phyloP scores from a whole-genome alignment of 2,797 vertebrate genomes.

The Cephalopachus bancanus region DNA sequence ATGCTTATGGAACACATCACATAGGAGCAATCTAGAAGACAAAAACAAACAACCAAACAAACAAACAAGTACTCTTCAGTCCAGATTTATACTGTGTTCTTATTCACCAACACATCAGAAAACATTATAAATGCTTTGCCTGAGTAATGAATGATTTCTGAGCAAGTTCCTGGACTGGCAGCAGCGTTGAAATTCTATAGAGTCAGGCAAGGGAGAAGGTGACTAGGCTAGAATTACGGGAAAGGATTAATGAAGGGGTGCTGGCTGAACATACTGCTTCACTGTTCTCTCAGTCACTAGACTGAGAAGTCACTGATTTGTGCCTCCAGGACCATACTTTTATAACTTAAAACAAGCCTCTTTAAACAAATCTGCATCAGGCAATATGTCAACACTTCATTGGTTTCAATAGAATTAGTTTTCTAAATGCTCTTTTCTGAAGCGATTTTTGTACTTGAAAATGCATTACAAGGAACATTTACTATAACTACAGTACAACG shows the following conservation, averaged over 20 bases:
- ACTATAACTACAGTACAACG: slow-evolving; percentile 86
- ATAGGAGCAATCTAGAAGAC: slow-evolving; percentile 84
- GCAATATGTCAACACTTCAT: slow-evolving; percentile 91
- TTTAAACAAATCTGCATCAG: slow-evolving; percentile 90
- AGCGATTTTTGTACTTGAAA: slow-evolving; percentile 91
- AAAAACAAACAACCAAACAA: slow-evolving; percentile 66
- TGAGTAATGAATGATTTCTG: slow-evolving; percentile 89
- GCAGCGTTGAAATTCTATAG: slow-evolving; percentile 90
- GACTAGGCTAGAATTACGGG: slow-evolving; percentile 89
- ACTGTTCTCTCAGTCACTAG: slow-evolving; percentile 88
- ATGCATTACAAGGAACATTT: slow-evolving; percentile 91
- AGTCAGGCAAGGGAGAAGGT: slow-evolving; percentile 87
- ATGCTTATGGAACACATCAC: slow-evolving; percentile 75
- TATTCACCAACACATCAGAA: slow-evolving; percentile 88
- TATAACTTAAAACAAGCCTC: slow-evolving; percentile 89
- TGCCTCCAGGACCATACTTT: slow-evolving; percentile 87
- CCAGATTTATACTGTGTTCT: slow-evolving; percentile 86
- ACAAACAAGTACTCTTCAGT: slow-evolving; percentile 62
- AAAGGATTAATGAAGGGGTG: slow-evolving; percentile 90
- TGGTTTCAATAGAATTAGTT: slow-evolving; percentile 91
- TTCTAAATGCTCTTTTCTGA: slow-evolving; percentile 89
- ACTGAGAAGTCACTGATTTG: slow-evolving; percentile 87
- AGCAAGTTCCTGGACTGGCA: slow-evolving; percentile 88
- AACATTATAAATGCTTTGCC: slow-evolving; percentile 88
- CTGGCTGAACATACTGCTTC: slow-evolving; percentile 87